Conservation (phyloP, 2,888 invertebrate species). For the Agonopterix subpropinquella region DNA sequence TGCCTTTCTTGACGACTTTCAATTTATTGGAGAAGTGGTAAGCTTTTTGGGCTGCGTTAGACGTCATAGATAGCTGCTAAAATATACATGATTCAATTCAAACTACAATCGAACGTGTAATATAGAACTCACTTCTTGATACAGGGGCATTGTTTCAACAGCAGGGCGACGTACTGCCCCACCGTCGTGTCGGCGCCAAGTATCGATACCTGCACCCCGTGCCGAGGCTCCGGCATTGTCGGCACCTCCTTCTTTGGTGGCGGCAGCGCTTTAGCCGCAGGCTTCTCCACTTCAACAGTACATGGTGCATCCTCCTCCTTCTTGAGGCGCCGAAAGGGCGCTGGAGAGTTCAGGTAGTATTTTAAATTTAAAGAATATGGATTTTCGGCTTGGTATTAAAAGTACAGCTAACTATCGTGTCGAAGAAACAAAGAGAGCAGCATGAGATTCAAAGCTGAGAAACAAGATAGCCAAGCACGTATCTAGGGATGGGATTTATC, state of each 20-base stretch:
- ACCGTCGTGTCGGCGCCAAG: conserved; percentile 70
- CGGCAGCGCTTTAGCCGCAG: conserved; percentile 34
- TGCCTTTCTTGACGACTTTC: no score
- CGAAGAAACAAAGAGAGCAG: not conserved
- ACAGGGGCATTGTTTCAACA: conserved; percentile 73
- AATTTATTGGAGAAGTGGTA: no score
- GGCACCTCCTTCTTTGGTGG: conserved; percentile 27
- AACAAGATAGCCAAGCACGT: no score
- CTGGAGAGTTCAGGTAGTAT: conserved; percentile 18
- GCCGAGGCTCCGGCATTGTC: conserved; percentile 34
- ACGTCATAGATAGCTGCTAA: no score
- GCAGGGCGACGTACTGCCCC: conserved; percentile 64
- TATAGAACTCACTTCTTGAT: conserved; percentile 17
- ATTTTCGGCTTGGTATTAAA: no score
- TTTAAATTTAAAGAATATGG: no score
- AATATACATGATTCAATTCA: no score
- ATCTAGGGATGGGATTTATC: no score
- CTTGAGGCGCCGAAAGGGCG: conserved; percentile 52
- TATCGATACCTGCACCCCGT: conserved; percentile 57
- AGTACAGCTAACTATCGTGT: not conserved
- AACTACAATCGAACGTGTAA: no score
- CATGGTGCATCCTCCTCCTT: conserved; percentile 14
- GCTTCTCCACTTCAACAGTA: conserved; percentile 18
- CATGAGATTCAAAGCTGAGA: no score
- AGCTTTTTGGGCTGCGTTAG: no score